Conservation (phyloP, 1,140 invertebrate species). For the Drosophila tropicalis region DNA sequence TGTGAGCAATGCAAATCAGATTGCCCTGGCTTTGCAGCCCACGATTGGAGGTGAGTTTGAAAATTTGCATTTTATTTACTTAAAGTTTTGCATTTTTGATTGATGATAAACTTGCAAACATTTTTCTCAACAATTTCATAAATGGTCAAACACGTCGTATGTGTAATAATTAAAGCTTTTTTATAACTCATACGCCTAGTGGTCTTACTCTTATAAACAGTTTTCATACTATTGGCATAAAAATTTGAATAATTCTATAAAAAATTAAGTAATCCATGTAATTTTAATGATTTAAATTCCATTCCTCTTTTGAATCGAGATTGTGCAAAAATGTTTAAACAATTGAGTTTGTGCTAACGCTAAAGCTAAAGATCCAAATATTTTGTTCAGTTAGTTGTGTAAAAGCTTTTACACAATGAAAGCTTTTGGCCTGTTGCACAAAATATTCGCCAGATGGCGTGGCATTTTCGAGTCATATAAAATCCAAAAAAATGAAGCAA, state of each 20-base stretch:
- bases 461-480: not conserved
- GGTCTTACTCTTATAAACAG: not conserved
- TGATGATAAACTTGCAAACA: not conserved
- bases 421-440: not conserved
- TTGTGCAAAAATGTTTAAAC: not conserved
- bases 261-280: not conserved
- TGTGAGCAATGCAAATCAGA: conserved; percentile 91
- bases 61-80: not conserved
- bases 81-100: not conserved
- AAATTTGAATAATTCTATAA: not conserved
- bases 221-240: not conserved
- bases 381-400: not conserved
- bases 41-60: conserved; percentile 91
- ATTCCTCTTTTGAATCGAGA: not conserved
- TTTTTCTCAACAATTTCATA: not conserved
- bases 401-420: not conserved
- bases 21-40: conserved; percentile 91
- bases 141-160: not conserved
- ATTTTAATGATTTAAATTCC: not conserved
- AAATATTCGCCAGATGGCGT: not conserved
- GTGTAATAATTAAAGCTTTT: not conserved
- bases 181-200: not conserved
- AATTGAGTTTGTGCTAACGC: not conserved
- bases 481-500: no score
- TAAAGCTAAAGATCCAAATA: not conserved